Evolutionary conservation across 2,888 invertebrate species (phyloP).

Genomic region (Sesia apiformis): DNA sequence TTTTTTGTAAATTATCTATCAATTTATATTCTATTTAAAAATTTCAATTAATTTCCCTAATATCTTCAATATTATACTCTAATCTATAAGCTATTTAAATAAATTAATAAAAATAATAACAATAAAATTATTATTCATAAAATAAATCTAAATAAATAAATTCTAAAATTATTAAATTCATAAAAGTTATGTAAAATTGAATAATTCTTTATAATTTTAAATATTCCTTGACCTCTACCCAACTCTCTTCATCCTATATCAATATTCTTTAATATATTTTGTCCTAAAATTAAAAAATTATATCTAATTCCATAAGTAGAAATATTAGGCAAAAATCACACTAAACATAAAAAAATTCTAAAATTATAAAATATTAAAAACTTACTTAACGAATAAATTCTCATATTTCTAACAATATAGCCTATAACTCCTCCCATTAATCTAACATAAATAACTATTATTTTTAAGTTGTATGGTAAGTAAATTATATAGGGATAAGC

Average conservation of each 20-base stretch:
- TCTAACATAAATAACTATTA: conserved; percentile 68
- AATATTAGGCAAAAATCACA: conserved; percentile 72
- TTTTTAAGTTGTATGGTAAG: conserved; percentile 66
- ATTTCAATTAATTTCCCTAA: conserved; percentile 9
- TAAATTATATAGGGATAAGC: conserved; percentile 65
- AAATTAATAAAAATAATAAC: conserved; percentile 19
- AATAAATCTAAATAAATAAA: conserved; percentile 64
- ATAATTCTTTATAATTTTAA: conserved; percentile 43
- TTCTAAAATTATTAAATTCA: conserved; percentile 65
- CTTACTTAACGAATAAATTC: conserved; percentile 52
- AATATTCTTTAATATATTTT: conserved; percentile 47
- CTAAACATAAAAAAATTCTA: conserved; percentile 43
- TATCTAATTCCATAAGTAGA: conserved; percentile 57
- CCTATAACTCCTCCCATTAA: conserved; percentile 51
- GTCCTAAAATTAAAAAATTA: conserved; percentile 55
- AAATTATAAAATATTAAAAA: conserved; percentile 41
- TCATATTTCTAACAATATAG: conserved; percentile 53
- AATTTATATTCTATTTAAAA: conserved; percentile 19
- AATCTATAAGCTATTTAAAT: conserved; percentile 2
- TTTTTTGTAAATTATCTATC: conserved; percentile 32
- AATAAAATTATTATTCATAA: conserved; percentile 38
- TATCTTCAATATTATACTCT: conserved; percentile 5
- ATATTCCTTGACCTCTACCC: conserved; percentile 56
- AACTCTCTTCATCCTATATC: conserved; percentile 68
- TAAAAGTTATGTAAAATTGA: conserved; percentile 45